These are phyloP conservation scores for Knipowitschia caucasica DNA, from an alignment of 2,797 vertebrate genomes.

Conservation along the genomic window DNA sequence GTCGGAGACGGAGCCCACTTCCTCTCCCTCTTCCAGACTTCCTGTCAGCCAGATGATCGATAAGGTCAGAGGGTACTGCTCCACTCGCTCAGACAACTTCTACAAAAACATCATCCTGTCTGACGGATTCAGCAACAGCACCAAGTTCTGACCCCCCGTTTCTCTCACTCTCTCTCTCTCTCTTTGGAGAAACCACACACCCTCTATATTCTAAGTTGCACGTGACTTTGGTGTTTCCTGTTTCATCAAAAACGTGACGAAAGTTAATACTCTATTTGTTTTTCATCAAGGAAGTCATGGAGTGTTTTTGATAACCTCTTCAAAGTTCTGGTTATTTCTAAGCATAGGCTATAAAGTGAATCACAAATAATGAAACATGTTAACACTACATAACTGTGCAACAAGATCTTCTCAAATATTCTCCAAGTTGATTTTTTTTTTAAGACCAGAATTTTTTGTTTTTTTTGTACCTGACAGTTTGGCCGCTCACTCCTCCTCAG, in stretches of 20 bases:
- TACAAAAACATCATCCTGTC: constrained; percentile 97
- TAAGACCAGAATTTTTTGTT: too few relatives aligned
- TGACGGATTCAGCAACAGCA: constrained; percentile 89
- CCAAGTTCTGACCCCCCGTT: constrained; percentile 84
- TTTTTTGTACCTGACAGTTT: too few relatives aligned
- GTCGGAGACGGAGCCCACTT: constrained; percentile 78
- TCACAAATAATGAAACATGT: too few relatives aligned
- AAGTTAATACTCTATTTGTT: background rate
- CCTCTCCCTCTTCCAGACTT: constrained; percentile 85
- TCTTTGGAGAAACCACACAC: background rate
- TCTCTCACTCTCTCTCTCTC: too few relatives aligned
- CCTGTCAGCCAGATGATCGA: constrained; percentile 94
- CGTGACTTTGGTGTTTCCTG: background rate
- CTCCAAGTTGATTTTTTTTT: too few relatives aligned
- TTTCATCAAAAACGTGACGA: background rate
- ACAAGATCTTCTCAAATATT: too few relatives aligned
- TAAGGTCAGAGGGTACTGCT: constrained; percentile 93
- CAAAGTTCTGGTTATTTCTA: background rate
- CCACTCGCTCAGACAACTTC: constrained; percentile 89
- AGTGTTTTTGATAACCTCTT: background rate
- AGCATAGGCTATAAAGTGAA: too few relatives aligned
- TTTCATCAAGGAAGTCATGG: background rate
- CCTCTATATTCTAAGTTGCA: too few relatives aligned
- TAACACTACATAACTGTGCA: too few relatives aligned
- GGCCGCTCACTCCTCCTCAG: too few relatives aligned